Evolutionary conservation across 2,797 vertebrate species (phyloP).

Genomic region (Polyboroides typus): DNA sequence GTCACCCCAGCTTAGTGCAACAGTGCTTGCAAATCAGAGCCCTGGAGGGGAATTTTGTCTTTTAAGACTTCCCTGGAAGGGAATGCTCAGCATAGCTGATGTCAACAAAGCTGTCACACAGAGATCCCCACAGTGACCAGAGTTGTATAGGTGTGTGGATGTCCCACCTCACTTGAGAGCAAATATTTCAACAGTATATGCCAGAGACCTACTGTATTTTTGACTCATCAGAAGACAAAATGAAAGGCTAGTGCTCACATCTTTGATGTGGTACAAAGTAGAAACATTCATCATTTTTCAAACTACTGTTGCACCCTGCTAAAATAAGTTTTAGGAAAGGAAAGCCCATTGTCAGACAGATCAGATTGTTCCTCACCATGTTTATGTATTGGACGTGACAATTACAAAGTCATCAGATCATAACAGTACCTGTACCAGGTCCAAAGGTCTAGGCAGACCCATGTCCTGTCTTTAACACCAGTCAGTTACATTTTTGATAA

Average conservation of each 20-base stretch:
- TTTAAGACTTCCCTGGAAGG: not conserved
- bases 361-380: not conserved
- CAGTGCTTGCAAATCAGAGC: not conserved
- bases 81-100: not conserved
- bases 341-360: not conserved
- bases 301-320: not conserved
- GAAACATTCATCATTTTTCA: not conserved
- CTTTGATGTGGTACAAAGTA: not conserved
- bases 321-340: not conserved
- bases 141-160: not conserved
- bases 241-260: not conserved
- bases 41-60: not conserved
- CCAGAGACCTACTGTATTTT: not conserved
- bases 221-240: not conserved
- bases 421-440: not conserved
- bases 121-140: not conserved
- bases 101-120: not conserved
- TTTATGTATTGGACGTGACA: not conserved
- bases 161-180: not conserved
- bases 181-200: not conserved
- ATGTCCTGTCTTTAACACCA: not conserved
- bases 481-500: not conserved
- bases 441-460: not conserved
- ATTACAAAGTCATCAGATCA: not conserved
- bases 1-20: not conserved